Percentiles rank a stretch among this genome's conserved stretches.
phyloP scores from a whole-genome alignment of 1,140 invertebrate genomes.

The Theocolax elegans region DNA sequence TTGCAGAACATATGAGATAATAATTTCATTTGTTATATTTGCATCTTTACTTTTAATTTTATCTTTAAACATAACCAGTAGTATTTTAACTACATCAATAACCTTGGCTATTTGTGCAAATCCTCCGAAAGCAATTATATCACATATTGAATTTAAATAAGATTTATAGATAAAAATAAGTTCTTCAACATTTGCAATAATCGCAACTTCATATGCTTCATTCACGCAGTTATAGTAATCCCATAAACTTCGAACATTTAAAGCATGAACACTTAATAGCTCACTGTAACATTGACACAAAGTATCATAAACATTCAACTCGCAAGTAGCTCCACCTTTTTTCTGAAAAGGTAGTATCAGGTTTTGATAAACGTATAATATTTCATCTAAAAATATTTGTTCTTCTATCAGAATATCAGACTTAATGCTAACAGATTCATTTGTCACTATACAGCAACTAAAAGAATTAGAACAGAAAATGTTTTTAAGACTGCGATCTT shows the following conservation, averaged over 20 bases:
- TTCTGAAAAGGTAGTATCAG: slow-evolving; percentile 74
- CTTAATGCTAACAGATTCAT: slow-evolving; percentile 58
- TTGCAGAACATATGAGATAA: slow-evolving; percentile 71
- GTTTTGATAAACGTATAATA: slow-evolving; percentile 72
- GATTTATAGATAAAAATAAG: slow-evolving; percentile 78
- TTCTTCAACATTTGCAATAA: slow-evolving; percentile 79
- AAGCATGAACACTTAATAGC: slow-evolving; percentile 76
- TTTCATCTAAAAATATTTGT: slow-evolving; percentile 77
- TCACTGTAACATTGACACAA: slow-evolving; percentile 76
- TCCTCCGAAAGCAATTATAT: slow-evolving; percentile 79
- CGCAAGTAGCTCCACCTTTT: slow-evolving; percentile 67
- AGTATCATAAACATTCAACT: slow-evolving; percentile 73
- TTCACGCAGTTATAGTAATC: slow-evolving; percentile 74
- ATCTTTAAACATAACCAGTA: slow-evolving; percentile 72
- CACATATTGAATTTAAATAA: slow-evolving; percentile 80
- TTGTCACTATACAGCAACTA: slow-evolving; percentile 60
- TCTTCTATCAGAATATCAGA: slow-evolving; percentile 71
- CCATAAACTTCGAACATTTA: slow-evolving; percentile 75
- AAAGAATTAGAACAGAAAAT: slow-evolving; percentile 62
- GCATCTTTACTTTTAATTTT: slow-evolving; percentile 63
- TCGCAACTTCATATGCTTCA: slow-evolving; percentile 73
- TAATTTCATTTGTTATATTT: slow-evolving; percentile 71
- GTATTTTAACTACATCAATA: slow-evolving; percentile 70
- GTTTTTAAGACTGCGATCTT: slow-evolving; percentile 51
- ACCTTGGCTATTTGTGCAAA: slow-evolving; percentile 75